Evolutionary conservation across 2,113 vertebrate species (phyloP), one percentile per base, ranked within the genome.

Genomic region (Etia nguti): DNA sequence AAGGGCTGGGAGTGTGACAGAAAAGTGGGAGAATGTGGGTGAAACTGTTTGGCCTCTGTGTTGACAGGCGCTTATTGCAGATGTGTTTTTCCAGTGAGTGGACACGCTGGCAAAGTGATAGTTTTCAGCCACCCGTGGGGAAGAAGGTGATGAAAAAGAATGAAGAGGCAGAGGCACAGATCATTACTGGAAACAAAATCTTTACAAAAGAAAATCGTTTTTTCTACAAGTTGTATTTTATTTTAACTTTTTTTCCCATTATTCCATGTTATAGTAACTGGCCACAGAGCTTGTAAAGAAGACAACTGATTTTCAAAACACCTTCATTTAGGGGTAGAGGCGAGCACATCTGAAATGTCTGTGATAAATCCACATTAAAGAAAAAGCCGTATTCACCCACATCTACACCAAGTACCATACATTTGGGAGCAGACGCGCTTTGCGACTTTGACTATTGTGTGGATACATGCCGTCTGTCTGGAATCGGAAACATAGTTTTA

Each of bases 41-140:
- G 85, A 68, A 88, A 84, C 68, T 79, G 81, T 88, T 87, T 65
- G 81, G 68, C 60, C 52, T 89, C 10, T 3, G 57, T 48, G 82
- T 81, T 86, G 86, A 90, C 86, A 88, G 85, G 60, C 84, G 43
- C 73, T 88, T 80, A 91, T 86, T 80, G 75, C 89, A 84, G 68
- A 91, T 86, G 82, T 90, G 80, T 86, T 89, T 89, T 86, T 80
- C 31, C 87, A 70, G 24, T 85, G 81, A 89, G 52, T 75, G 82
- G 62, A 88, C 73, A 80, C 60, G 38, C 79, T 22, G 9, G 56
- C 15, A 77, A 70, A 75, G 41, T 65, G 83, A 73, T 88, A 48
- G 84, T 86, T 88, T 86, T 59, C 59, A 90, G 34, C 68, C 65
- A 24, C 43, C 82, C 54, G 18, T 22, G 48, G 46, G 80, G 85